Evolutionary conservation across 2,113 vertebrate species (phyloP).

Genomic region (Emydura subglobosa): DNA sequence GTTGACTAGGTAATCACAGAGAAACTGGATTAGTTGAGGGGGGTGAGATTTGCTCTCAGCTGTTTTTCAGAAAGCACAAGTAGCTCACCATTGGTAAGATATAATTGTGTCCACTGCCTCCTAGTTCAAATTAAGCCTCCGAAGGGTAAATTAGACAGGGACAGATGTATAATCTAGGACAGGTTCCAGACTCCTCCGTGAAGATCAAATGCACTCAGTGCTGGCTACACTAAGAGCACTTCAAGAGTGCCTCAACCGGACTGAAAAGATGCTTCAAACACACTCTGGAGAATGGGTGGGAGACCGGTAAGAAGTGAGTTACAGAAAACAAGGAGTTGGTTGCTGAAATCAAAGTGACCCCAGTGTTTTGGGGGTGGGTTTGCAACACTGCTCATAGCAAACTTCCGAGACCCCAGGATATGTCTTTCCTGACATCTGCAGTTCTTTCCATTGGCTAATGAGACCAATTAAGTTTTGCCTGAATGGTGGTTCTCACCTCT

Average conservation of each 20-base stretch:
- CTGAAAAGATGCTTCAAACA: background rate
- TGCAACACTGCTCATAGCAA: background rate
- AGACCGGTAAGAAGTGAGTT: background rate
- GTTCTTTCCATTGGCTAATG: background rate
- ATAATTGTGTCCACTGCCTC: slow-evolving; percentile 15
- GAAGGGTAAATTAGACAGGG: slow-evolving; percentile 2
- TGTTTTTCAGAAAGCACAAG: slow-evolving; percentile 30
- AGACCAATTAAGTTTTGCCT: background rate
- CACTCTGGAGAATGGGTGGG: background rate
- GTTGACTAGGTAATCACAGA: slow-evolving; percentile 10
- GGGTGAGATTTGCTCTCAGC: slow-evolving; percentile 9
- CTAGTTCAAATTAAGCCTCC: background rate
- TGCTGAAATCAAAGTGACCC: background rate
- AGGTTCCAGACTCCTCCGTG: slow-evolving; percentile 17
- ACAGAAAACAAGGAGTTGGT: background rate
- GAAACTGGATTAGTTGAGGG: background rate
- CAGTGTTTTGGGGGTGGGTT: background rate
- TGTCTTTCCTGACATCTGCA: background rate
- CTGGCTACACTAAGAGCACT: slow-evolving; percentile 7
- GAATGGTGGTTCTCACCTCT: background rate
- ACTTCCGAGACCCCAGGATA: background rate
- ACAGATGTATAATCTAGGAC: background rate
- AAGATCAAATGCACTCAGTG: background rate
- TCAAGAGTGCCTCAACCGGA: background rate
- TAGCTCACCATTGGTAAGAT: background rate